Percentiles rank a stretch among this genome's conserved stretches.
Evolutionary conservation across 1,140 invertebrate genomes (phyloP).

Genomic region (Manduca sexta): DNA sequence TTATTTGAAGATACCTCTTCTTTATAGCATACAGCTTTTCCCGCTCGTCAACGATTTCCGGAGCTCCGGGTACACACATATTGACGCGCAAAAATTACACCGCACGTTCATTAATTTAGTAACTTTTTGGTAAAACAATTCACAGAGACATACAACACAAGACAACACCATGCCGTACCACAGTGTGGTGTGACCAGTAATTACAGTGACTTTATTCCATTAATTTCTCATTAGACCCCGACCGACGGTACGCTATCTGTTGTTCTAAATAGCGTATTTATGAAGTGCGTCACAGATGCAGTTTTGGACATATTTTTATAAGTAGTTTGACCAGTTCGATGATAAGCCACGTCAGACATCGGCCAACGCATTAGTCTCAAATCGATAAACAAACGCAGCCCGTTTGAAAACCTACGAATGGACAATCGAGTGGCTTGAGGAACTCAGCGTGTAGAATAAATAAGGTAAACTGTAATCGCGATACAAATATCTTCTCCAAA

Average conservation of each 20-base stretch:
- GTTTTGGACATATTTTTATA: slow-evolving; percentile 18
- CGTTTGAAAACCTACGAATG: too few species aligned
- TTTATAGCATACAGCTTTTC: slow-evolving; percentile 30
- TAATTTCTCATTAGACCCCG: slow-evolving; percentile 53
- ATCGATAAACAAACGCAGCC: too few species aligned
- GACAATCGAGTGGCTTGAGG: too few species aligned
- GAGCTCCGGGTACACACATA: slow-evolving; percentile 31
- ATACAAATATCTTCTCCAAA: too few species aligned
- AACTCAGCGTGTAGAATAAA: too few species aligned
- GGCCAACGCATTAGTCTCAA: too few species aligned
- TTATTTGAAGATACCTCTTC: slow-evolving; percentile 32
- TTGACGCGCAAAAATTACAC: slow-evolving; percentile 15
- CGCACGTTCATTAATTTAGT: not conserved
- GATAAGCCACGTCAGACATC: too few species aligned
- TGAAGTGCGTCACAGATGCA: slow-evolving; percentile 50
- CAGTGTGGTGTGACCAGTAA: slow-evolving; percentile 20
- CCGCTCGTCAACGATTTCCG: slow-evolving; percentile 8
- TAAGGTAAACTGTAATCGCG: too few species aligned
- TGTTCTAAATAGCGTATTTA: slow-evolving; percentile 53
- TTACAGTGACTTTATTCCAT: slow-evolving; percentile 42
- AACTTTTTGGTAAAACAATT: slow-evolving; percentile 2
- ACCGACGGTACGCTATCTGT: slow-evolving; percentile 34
- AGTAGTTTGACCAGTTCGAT: slow-evolving; percentile 6
- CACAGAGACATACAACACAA: slow-evolving; percentile 7
- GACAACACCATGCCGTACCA: slow-evolving; percentile 11